Conservation (phyloP, 2,113 vertebrate species). For the Dolichotis patagonum region DNA sequence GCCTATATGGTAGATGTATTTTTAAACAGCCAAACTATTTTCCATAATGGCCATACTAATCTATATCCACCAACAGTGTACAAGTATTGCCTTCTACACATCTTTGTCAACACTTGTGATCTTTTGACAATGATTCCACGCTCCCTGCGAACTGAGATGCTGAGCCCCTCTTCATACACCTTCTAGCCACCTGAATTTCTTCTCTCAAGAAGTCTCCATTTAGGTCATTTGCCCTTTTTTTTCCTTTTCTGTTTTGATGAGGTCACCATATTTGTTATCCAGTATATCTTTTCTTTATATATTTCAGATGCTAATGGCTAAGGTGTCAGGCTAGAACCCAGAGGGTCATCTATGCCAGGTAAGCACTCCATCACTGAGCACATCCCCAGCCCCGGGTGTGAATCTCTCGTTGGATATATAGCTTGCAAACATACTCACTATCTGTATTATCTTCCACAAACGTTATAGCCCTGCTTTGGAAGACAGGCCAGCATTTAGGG, state of each 20-base stretch:
- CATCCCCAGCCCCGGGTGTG: background rate
- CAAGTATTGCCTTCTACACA: background rate
- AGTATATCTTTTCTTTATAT: background rate
- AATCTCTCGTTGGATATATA: background rate
- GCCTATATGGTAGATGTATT: background rate
- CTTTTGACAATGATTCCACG: background rate
- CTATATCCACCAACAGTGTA: background rate
- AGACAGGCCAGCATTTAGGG: background rate
- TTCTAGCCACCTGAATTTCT: background rate
- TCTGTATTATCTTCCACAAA: background rate
- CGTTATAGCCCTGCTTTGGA: background rate
- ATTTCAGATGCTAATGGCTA: background rate
- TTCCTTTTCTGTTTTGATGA: background rate
- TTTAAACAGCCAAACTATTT: background rate
- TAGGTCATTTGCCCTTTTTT: background rate
- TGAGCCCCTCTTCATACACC: background rate
- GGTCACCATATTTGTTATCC: background rate
- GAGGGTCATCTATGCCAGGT: background rate
- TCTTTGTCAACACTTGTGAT: background rate
- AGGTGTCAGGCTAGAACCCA: background rate
- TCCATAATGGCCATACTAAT: background rate
- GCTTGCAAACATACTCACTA: background rate
- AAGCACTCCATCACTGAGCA: background rate
- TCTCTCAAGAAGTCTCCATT: background rate
- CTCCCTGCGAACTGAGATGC: background rate